Base-by-base conservation (phyloP, 2,797 vertebrate species). In the Lepus townsendii region DNA sequence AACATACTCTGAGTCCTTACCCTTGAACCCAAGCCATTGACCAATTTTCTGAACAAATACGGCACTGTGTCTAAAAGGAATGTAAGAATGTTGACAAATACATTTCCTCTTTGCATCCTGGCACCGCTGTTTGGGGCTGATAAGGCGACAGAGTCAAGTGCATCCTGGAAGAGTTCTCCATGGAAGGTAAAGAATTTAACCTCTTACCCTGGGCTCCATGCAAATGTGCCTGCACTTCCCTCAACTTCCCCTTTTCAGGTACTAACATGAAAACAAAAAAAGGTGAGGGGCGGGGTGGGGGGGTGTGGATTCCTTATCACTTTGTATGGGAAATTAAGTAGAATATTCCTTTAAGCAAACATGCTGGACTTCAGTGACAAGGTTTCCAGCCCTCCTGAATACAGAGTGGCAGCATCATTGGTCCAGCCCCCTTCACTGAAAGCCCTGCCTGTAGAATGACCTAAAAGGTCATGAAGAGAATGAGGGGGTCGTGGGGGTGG, bases 381-480 rank as follows among this genome's bases (percentile, higher is more conserved):
- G 26, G 19, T 75, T 75, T 38, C 14, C 14, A 13, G 63, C 12
- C 4, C 3, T 10, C 35, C 27, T 47, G 5, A 54, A 24, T 7
- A 8, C 38, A 17, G 30, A 26, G 35, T 2, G 47, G 5, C 4
- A 52, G 2, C 66, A 2, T 32, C 63, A 38, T 22, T 32, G n/a
- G 1, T 24, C 19, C 47, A 54, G 27, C 26, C 30, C 65, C 35
- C 72, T 47, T 83, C 42, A 35, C 10, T 32, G 14, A 82, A 92
- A 89, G 57, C 57, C 75, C 77, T 79, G 62, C 76, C 32, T 73
- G 66, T 8, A 32, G 22, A 16, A 69, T 2, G 19, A 62, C 79
- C 14, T 60, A 47, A 95, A 97, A 97, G 89, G 91, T 76, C 94
- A 89, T 8, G 73, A 76, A 91, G 73, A 89, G 62, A 87, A 83